Percentiles rank a stretch among this genome's conserved stretches.
phyloP scores from a whole-genome alignment of 2,113 vertebrate species.

The Gymnobelideus leadbeateri region DNA sequence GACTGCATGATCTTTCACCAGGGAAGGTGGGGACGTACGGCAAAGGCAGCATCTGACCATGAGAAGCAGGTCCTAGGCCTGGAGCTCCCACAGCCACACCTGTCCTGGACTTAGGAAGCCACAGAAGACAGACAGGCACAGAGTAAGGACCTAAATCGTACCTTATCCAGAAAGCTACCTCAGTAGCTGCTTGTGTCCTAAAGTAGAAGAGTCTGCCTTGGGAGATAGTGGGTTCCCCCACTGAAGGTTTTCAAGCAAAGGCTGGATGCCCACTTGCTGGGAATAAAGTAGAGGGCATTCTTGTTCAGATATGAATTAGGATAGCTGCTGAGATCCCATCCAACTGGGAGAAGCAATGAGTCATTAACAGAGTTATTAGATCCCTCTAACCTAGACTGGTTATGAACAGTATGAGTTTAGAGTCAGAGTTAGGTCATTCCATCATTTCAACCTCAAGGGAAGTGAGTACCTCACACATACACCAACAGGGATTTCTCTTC shows the following conservation, averaged over 20 bases:
- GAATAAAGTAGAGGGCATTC: neutral
- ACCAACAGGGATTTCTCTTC: neutral
- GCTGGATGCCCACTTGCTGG: no score
- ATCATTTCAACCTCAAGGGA: neutral
- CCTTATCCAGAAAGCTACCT: neutral
- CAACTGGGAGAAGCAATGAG: no score
- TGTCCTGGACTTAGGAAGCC: neutral
- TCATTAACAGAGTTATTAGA: neutral
- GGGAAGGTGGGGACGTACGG: neutral
- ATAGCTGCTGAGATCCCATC: neutral
- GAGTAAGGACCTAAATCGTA: neutral
- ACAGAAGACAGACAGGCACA: neutral
- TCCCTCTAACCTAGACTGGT: neutral
- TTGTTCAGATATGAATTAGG: neutral
- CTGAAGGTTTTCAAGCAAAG: neutral
- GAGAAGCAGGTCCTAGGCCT: neutral
- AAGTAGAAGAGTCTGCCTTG: neutral
- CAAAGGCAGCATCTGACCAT: neutral
- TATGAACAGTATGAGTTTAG: neutral
- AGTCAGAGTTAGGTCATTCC: neutral
- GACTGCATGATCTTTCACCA: neutral
- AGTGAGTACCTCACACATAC: neutral
- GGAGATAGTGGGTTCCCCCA: neutral
- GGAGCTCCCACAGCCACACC: neutral
- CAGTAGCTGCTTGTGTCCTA: neutral